phyloP scores from a whole-genome alignment of 2,888 invertebrate species.

The Oasisia sp. region DNA sequence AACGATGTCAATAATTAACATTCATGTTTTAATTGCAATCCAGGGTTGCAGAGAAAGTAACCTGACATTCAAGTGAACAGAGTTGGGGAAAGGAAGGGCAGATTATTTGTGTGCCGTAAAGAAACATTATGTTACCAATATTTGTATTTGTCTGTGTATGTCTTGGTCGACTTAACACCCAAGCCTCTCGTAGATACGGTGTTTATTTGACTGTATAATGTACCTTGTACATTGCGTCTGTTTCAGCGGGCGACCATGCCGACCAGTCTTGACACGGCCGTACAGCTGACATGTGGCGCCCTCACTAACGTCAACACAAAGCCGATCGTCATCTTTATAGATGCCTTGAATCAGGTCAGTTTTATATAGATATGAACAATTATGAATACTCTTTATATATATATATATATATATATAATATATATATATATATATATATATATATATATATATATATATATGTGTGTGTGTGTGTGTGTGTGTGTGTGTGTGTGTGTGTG shows the following conservation, averaged over 20 bases:
- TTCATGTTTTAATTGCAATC: background rate
- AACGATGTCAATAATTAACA: background rate
- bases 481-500: no score
- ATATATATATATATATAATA: background rate
- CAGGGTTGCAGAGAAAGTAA: background rate
- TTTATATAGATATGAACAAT: background rate
- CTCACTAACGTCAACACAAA: constrained; percentile 59
- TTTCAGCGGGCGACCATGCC: constrained; percentile 56
- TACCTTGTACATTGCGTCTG: background rate
- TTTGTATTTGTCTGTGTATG: no score
- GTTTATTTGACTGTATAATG: no score
- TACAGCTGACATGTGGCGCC: constrained; percentile 59
- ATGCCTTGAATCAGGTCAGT: constrained; percentile 62
- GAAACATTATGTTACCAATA: no score
- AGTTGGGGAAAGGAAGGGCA: no score
- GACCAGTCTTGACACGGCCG: constrained; percentile 55
- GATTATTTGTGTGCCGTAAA: no score
- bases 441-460: background rate
- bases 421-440: background rate
- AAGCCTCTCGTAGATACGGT: no score
- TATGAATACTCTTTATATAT: no score
- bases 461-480: no score
- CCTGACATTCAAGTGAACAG: background rate
- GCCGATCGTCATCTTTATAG: constrained; percentile 59
- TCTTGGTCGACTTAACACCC: no score